phyloP scores from a whole-genome alignment of 1,140 invertebrate genomes.

The Proales similis region DNA sequence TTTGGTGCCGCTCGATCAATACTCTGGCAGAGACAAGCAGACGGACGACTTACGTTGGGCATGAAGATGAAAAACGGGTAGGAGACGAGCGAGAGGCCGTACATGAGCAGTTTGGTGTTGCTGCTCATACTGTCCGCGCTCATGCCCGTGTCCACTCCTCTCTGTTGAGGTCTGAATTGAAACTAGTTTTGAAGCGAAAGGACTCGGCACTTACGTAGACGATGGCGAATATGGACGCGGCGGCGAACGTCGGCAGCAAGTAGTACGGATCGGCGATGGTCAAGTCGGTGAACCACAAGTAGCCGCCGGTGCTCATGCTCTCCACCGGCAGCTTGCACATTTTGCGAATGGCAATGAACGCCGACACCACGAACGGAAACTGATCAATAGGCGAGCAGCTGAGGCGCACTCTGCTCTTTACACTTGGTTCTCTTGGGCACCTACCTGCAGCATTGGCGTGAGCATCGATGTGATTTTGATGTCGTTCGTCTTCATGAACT shows the following conservation, averaged over 20 bases:
- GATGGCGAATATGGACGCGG: conserved; percentile 67
- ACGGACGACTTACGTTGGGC: conserved; percentile 12
- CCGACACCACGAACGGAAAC: conserved; percentile 79
- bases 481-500: conserved; percentile 35
- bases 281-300: conserved; percentile 85
- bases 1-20: not conserved
- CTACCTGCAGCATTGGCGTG: conserved; percentile 71
- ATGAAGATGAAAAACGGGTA: conserved; percentile 61
- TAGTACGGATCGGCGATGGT: conserved; percentile 81
- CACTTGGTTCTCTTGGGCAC: not conserved
- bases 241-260: conserved; percentile 74
- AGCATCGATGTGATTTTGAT: conserved; percentile 52
- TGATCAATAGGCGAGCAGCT: conserved; percentile 55
- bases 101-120: conserved; percentile 64
- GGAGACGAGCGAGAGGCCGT: conserved; percentile 69
- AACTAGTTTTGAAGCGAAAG: conserved; percentile 39
- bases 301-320: conserved; percentile 75
- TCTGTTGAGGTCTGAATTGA: too few species aligned
- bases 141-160: conserved; percentile 70
- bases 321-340: conserved; percentile 82
- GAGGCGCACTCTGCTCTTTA: not conserved
- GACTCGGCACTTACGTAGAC: conserved; percentile 65
- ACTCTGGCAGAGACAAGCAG: not conserved
- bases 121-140: conserved; percentile 57
- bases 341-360: conserved; percentile 70